Conservation (phyloP, 1,140 invertebrate species). For the Diachasmimorpha longicaudata region DNA sequence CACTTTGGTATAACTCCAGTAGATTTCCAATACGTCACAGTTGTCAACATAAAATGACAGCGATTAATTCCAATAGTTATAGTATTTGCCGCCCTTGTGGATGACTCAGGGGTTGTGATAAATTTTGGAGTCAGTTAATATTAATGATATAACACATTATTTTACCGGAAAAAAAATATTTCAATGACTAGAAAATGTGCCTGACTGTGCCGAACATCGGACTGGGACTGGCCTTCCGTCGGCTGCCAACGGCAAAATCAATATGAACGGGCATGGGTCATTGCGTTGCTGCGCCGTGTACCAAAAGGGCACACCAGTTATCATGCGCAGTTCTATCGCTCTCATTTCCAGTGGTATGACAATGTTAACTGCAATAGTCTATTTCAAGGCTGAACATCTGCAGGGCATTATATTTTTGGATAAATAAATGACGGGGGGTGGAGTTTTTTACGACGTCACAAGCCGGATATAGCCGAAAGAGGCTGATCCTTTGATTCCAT, state of each 20-base stretch:
- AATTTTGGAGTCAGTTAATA: no score
- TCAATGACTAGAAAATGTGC: conserved; percentile 18
- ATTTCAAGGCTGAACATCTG: conserved; percentile 21
- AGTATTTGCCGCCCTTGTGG: no score
- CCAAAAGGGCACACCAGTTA: background rate
- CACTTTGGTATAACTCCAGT: background rate
- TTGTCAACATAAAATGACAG: background rate
- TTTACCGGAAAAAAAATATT: conserved; percentile 14
- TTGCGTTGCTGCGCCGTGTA: conserved; percentile 31
- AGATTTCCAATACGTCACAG: background rate
- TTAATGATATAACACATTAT: background rate
- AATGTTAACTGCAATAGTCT: background rate
- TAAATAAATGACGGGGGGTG: background rate
- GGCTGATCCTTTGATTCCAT: no score
- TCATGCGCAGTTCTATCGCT: conserved; percentile 16
- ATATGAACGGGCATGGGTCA: conserved; percentile 32
- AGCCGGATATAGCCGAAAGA: no score
- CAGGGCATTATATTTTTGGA: conserved; percentile 15
- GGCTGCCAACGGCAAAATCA: conserved; percentile 33
- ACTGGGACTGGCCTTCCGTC: conserved; percentile 33
- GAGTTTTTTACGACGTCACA: background rate
- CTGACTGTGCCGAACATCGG: conserved; percentile 23
- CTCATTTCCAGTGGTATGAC: background rate
- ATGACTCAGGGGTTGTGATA: no score
- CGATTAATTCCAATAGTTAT: background rate